These are phyloP conservation scores for Burhinus oedicnemus DNA, from an alignment of 2,113 vertebrate species.

Conservation along the genomic window DNA sequence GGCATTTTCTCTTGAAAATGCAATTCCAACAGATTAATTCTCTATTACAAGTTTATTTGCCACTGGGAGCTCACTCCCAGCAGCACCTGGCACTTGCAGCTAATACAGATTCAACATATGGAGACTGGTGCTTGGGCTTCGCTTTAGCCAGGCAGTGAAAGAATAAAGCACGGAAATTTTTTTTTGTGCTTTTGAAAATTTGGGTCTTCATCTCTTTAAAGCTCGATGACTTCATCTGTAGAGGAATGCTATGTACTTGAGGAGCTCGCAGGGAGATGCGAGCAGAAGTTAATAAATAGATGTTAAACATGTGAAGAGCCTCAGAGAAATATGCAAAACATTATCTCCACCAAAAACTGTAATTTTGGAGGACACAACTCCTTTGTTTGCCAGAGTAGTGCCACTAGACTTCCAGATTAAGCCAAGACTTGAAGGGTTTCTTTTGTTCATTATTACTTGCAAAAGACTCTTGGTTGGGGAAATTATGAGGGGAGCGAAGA, in stretches of 20 bases:
- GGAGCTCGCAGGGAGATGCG: neutral
- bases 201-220: neutral
- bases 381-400: neutral
- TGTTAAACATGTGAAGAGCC: neutral
- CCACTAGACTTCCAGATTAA: neutral
- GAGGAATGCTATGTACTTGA: neutral
- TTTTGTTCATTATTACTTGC: conserved; percentile 10
- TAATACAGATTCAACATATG: neutral
- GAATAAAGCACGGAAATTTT: neutral
- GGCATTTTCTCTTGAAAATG: neutral
- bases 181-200: neutral
- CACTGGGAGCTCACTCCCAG: neutral
- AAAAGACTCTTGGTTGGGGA: neutral
- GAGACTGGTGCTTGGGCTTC: neutral
- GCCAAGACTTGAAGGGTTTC: neutral
- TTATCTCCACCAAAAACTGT: neutral
- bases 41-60: neutral
- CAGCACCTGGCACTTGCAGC: neutral
- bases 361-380: neutral
- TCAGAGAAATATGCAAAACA: conserved; percentile 1
- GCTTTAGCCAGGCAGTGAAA: neutral
- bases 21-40: neutral
- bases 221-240: neutral
- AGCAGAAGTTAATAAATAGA: neutral
- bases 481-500: neutral